phyloP scores from a whole-genome alignment of 2,888 invertebrate species.

The Seira ritae region DNA sequence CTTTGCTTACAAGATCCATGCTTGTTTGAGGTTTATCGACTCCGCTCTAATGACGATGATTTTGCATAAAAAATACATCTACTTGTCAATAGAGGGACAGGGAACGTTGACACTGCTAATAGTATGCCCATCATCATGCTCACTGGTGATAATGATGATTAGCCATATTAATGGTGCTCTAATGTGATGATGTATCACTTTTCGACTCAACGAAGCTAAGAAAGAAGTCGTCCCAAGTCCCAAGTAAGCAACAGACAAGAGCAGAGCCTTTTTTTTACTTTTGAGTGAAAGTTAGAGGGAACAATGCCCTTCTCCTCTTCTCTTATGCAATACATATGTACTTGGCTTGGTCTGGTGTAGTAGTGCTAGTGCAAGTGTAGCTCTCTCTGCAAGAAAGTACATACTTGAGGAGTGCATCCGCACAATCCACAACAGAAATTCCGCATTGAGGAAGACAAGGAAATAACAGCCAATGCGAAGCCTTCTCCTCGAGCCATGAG shows the following conservation, averaged over 20 bases:
- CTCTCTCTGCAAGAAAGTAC: too few species aligned
- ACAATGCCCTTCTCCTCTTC: neutral
- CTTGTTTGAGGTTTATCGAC: too few species aligned
- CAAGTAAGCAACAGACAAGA: too few species aligned
- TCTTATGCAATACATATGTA: neutral
- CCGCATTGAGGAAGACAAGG: neutral
- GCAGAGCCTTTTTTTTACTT: too few species aligned
- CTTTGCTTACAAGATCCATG: too few species aligned
- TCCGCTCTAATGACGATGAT: conserved; percentile 48
- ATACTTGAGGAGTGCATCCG: neutral
- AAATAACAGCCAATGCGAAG: conserved; percentile 24
- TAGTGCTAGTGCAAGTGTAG: too few species aligned
- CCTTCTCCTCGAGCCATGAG: conserved; percentile 25
- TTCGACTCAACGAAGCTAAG: neutral
- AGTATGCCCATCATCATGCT: conserved; percentile 39
- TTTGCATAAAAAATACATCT: conserved; percentile 40
- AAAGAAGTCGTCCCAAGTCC: too few species aligned
- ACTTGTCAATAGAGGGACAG: neutral
- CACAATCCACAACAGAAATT: neutral
- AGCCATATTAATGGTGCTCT: neutral
- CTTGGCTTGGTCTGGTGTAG: conserved; percentile 23
- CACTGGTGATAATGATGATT: conserved; percentile 5
- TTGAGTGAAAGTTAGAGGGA: too few species aligned
- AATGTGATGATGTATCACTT: neutral
- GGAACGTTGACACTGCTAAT: conserved; percentile 11